Evolutionary conservation across 2,797 vertebrate genomes (phyloP), one percentile per base, ranked within the genome.

Genomic region (Coregonus ussuriensis): DNA sequence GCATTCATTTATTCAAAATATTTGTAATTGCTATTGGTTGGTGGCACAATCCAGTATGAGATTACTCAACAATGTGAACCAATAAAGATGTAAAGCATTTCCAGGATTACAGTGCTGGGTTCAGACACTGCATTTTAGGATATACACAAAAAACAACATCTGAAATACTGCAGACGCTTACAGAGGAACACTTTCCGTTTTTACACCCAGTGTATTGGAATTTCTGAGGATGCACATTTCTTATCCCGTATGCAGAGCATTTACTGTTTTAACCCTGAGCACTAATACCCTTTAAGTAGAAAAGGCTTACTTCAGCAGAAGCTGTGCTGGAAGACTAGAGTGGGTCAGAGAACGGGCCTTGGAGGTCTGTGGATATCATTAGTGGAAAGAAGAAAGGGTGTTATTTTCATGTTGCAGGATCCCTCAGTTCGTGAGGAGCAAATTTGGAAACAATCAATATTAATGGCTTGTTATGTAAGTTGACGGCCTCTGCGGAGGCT

Each of bases 361-460:
- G 84, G 79, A 88, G 91, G 85, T 88, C 85, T 89, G 83, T 89
- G 86, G 88, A 86, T 89, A 87, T 93, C 90, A 81, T 92, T 92
- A 88, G 87, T 85, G 81, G 82, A 78, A 81, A 87, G 87, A 87
- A 89, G 84, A 91, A 87, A 87, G 83, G 76, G 77, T 85, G 81
- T 87, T 91, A 84, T 91, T 91, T 92, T 91, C 79, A 83, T 79
- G 77, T 78, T 67, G 84, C 75, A 76, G 80, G 81, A 88, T 89
- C 80, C 79, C 78, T 82, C 78, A 53, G 76, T 84, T 89, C 47
- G 74, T 18, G 56, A 77, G 68, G 70, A 76, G 82, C 82, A 91
- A 82, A 85, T 91, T 93, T 88, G 86, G 86, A 89, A 90, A 90
- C 84, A 89, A 89, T 94, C 86, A 85, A 92, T 93, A 91, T 91